Evolutionary conservation across 1,140 invertebrate species (phyloP).

Genomic region (Popillia japonica): DNA sequence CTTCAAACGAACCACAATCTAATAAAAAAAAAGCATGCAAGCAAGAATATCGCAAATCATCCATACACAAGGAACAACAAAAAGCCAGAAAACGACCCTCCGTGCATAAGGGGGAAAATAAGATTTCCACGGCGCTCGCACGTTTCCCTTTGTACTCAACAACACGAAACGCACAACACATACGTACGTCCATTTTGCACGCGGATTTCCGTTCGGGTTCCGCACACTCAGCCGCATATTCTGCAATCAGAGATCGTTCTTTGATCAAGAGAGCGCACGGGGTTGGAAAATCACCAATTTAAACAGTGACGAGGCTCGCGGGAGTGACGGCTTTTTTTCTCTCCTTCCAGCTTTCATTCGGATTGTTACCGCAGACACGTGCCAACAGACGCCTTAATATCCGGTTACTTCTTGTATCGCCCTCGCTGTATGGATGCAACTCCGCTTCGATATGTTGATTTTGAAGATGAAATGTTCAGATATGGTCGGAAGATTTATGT

Average conservation of each 20-base stretch:
- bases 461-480: too few relatives aligned
- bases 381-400: slow-evolving; percentile 24
- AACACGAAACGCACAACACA: not conserved
- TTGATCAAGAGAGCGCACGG: slow-evolving; percentile 15
- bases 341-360: not conserved
- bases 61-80: too few relatives aligned
- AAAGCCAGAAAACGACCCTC: too few relatives aligned
- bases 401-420: not conserved
- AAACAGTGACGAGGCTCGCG: slow-evolving; percentile 30
- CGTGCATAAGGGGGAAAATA: too few relatives aligned
- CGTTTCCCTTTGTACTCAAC: too few relatives aligned
- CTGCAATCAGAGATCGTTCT: slow-evolving; percentile 18
- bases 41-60: too few relatives aligned
- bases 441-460: too few relatives aligned
- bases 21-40: too few relatives aligned
- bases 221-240: slow-evolving; percentile 21
- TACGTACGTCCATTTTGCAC: not conserved
- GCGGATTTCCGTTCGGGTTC: slow-evolving; percentile 20
- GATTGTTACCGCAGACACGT: slow-evolving; percentile 23
- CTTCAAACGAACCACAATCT: too few relatives aligned
- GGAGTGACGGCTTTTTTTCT: not conserved
- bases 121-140: too few relatives aligned
- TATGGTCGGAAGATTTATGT: too few relatives aligned
- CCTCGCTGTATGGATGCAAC: not conserved
- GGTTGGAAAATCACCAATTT: slow-evolving; percentile 20